Conservation (phyloP, 2,113 vertebrate genomes). For the Empidonax alnorum region DNA sequence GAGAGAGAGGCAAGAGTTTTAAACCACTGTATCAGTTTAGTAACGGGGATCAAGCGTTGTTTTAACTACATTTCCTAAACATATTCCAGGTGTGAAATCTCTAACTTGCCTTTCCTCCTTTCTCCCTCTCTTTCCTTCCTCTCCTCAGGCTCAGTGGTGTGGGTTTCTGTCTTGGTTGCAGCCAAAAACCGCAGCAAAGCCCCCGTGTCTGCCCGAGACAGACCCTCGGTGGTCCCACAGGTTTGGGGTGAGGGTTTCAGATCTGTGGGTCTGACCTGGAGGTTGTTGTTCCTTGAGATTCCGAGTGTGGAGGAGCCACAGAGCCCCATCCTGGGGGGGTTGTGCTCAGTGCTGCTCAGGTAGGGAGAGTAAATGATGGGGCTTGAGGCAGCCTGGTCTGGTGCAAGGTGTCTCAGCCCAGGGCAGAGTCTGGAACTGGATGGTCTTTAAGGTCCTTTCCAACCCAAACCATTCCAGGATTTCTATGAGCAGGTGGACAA, state of each 20-base stretch:
- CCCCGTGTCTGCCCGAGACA: background rate
- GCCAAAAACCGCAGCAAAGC: background rate
- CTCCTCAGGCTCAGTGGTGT: background rate
- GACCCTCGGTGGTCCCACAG: accelerated
- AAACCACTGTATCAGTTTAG: background rate
- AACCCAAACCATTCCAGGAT: background rate
- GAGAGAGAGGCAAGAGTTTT: background rate
- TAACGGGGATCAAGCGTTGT: background rate
- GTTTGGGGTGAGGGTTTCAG: background rate
- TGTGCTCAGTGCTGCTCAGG: background rate
- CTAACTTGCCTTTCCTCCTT: background rate
- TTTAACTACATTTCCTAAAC: conserved; percentile 37
- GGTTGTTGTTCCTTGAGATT: background rate
- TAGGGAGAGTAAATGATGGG: background rate
- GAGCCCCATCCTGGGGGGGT: background rate
- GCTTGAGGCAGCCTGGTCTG: background rate
- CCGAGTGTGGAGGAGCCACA: accelerated
- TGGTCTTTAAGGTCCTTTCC: background rate
- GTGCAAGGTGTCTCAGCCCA: background rate
- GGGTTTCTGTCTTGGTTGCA: background rate
- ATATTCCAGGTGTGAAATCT: conserved; percentile 46
- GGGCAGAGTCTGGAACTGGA: background rate
- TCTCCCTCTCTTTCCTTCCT: background rate
- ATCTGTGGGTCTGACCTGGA: accelerated
- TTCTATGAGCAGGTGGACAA: background rate